phyloP scores from a whole-genome alignment of 1,140 invertebrate species.

The Drosophila littoralis region DNA sequence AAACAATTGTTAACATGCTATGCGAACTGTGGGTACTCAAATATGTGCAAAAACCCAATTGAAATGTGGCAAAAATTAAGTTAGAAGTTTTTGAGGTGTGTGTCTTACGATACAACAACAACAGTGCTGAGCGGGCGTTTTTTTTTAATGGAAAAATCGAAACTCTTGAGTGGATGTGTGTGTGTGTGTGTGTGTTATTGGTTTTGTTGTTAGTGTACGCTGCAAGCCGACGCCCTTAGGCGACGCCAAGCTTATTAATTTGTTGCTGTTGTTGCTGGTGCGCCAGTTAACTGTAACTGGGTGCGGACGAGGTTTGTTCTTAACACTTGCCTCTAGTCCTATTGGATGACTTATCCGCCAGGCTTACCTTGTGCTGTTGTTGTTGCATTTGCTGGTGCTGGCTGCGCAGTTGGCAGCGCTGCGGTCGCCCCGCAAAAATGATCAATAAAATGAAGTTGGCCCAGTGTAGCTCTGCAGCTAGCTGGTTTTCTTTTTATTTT shows the following conservation, averaged over 20 bases:
- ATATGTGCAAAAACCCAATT: neutral
- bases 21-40: constrained; percentile 3
- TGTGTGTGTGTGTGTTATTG: constrained; percentile 58
- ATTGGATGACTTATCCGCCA: constrained; percentile 40
- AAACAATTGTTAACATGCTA: constrained; percentile 54
- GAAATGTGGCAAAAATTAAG: constrained; percentile 19
- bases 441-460: constrained; percentile 51
- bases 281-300: constrained; percentile 23
- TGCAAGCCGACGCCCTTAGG: constrained; percentile 74
- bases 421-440: constrained; percentile 14
- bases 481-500: constrained; percentile 38
- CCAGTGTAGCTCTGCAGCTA: constrained; percentile 33
- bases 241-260: constrained; percentile 66
- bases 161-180: constrained; percentile 36
- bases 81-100: constrained; percentile 42
- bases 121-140: constrained; percentile 73
- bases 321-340: constrained; percentile 38
- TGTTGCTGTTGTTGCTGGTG: constrained; percentile 27
- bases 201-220: constrained; percentile 67
- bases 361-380: constrained; percentile 9
- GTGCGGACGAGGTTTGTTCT: constrained; percentile 17
- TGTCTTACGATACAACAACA: constrained; percentile 42
- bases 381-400: constrained; percentile 17
- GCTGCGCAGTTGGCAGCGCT: constrained; percentile 19
- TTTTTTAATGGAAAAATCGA: constrained; percentile 73